These are phyloP conservation scores for Apis mellifera DNA, from an alignment of 1,140 invertebrate species.

Conservation along the genomic window Amel_HAv3.1 CM009934.2:7048001-7048500, in stretches of 20 bases:
- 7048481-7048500: conserved; percentile 33
- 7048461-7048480: conserved; percentile 47
- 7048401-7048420: conserved; percentile 60
- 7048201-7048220: not conserved
- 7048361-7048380: not conserved
- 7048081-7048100: not conserved
- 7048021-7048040: too few relatives aligned
- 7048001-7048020: too few relatives aligned
- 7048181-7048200: not conserved
- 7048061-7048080: not conserved
- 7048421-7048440: conserved; percentile 51
- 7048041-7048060: not conserved
- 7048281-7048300: conserved; percentile 41
- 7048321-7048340: conserved; percentile 36
- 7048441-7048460: conserved; percentile 58
- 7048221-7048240: not conserved
- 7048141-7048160: not conserved
- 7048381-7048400: conserved; percentile 50
- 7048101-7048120: not conserved
- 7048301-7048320: conserved; percentile 56
- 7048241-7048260: not conserved
- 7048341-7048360: not conserved
- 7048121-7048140: not conserved
- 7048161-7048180: not conserved
- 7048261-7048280: conserved; percentile 45